phyloP scores from a whole-genome alignment of 1,140 invertebrate genomes.

The Meloidogyne hapla region DNA sequence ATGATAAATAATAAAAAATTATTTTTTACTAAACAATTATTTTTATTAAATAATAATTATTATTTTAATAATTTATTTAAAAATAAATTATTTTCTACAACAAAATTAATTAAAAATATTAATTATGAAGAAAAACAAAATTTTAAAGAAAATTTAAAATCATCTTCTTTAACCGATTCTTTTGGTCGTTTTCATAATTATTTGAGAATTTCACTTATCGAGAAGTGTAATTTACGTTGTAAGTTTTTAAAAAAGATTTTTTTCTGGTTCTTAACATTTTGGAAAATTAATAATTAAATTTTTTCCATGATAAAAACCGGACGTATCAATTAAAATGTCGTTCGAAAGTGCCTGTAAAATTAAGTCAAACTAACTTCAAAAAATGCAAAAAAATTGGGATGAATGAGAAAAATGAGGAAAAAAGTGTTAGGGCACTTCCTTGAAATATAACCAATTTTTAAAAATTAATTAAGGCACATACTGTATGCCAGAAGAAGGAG shows the following conservation, averaged over 20 bases:
- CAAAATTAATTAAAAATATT: neutral
- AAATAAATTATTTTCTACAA: neutral
- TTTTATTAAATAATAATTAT: neutral
- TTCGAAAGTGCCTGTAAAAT: no score
- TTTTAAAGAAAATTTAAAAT: neutral
- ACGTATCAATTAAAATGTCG: no score
- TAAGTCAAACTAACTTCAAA: no score
- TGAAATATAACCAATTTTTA: conserved; percentile 7
- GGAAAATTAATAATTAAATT: no score
- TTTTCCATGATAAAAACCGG: no score
- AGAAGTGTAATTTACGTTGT: conserved; percentile 94
- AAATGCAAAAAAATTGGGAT: no score
- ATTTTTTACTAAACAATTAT: no score
- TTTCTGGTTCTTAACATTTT: no score
- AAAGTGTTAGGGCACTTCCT: no score
- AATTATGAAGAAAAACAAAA: neutral
- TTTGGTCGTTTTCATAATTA: conserved; percentile 87
- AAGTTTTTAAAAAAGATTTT: conserved; percentile 26
- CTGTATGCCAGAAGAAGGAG: conserved; percentile 93
- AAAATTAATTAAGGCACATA: conserved; percentile 74
- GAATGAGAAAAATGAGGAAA: no score
- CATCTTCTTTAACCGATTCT: conserved; percentile 69
- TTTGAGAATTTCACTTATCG: conserved; percentile 88
- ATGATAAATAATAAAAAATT: no score
- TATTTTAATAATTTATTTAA: neutral